Base-by-base conservation (phyloP, 2,888 invertebrate species). In the Desoria tigrina region DNA sequence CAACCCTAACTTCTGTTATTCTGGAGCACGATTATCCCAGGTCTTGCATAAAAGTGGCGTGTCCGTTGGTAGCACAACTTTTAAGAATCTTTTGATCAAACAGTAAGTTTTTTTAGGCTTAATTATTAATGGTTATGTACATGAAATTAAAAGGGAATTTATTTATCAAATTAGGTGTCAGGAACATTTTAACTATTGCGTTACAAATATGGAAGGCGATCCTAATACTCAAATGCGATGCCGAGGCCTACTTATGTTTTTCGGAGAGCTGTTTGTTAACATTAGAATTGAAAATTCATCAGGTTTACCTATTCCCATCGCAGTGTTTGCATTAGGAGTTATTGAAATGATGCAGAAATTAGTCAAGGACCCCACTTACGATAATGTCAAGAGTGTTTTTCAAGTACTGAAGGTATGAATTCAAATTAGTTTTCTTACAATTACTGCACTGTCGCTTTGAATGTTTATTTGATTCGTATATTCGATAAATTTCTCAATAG, bases 1-100 rank as follows among this genome's bases (percentile, higher is more conserved):
- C 14, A 72, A 73, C 57, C 27, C 68, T 18, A 75, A 73, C 54
- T 75, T 74, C 50, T 71, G 70, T 49, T 74, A 73, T 49, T 71
- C 75, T 32, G 75, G 75, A 56, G 74, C 75, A 7, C 65, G 68
- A 32, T 56, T 75, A 27, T 66, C 72, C 49, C 67, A 75, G 58
- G 59, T 56, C 7, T 51, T 75, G 0, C 51, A 64, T n/a, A 66
- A 68, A 27, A 66, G 63, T 49, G 62, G 63, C 14, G 66, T 75
- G 42, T 56, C 66, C n/a, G 69, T 68, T 28, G 61, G 61, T 16
- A 55, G 42, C 42, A 57, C 39, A 2, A 66, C 64, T 4, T 71
- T 74, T 53, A 72, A 74, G 49, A n/a, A n/a, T n/a, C n/a, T n/a
- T n/a, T n/a, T n/a, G n/a, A n/a, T n/a, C n/a, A n/a, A n/a, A n/a